Evolutionary conservation across 2,113 vertebrate genomes (phyloP).

Genomic region (Lethenteron reissneri): DNA sequence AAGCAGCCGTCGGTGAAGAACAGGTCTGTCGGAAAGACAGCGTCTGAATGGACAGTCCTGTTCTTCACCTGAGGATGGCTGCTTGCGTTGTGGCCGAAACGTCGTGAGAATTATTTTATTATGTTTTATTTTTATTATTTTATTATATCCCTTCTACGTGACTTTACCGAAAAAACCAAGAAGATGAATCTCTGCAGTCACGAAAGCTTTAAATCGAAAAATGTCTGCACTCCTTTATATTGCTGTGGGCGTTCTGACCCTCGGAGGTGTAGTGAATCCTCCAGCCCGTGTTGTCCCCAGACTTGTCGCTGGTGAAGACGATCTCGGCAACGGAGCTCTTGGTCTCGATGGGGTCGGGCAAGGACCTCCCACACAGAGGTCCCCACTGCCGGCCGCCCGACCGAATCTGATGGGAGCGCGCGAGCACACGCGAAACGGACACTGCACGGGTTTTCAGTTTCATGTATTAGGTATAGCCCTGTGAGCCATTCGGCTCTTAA

Average conservation of each 20-base stretch:
- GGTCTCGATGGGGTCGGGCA: constrained; percentile 46
- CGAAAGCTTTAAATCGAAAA: too few relatives aligned
- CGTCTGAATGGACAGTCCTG: too few relatives aligned
- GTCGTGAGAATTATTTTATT: too few relatives aligned
- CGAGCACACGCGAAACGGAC: neutral
- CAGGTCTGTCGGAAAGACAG: too few relatives aligned
- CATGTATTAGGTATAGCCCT: neutral
- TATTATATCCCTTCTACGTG: too few relatives aligned
- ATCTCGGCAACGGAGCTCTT: constrained; percentile 32
- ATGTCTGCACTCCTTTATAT: too few relatives aligned
- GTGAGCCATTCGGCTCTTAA: neutral
- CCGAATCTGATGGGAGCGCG: constrained; percentile 30
- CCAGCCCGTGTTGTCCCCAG: constrained; percentile 73
- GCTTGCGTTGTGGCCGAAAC: too few relatives aligned
- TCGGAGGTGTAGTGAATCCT: constrained; percentile 38
- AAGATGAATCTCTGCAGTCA: too few relatives aligned
- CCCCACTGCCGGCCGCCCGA: constrained; percentile 33
- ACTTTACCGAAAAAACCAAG: too few relatives aligned
- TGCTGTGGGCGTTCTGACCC: constrained; percentile 20
- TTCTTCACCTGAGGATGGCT: too few relatives aligned
- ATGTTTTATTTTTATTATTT: too few relatives aligned
- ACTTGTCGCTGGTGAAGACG: constrained; percentile 62
- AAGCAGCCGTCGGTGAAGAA: too few relatives aligned
- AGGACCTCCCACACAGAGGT: constrained; percentile 50
- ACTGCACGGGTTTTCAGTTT: neutral